Evolutionary conservation across 2,113 vertebrate species (phyloP).

Genomic region (Cyrtonyx montezumae): DNA sequence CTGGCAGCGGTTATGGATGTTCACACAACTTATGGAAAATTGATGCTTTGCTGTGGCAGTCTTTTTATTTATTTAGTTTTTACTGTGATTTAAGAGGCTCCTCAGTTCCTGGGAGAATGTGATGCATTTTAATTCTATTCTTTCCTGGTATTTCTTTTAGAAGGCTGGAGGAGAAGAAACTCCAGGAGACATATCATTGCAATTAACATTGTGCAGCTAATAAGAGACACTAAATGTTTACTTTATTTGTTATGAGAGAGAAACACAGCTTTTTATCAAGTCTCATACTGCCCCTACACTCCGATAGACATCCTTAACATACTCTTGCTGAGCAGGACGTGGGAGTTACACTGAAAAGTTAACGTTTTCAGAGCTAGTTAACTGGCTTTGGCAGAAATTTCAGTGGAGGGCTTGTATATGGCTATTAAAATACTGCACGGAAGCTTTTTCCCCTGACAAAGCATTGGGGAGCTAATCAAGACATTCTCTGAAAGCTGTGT

Average conservation of each 20-base stretch:
- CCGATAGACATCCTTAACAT: conserved; percentile 33
- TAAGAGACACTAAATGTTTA: conserved; percentile 70
- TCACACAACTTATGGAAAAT: conserved; percentile 72
- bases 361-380: conserved; percentile 39
- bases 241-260: conserved; percentile 69
- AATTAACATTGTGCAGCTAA: conserved; percentile 69
- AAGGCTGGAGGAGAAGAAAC: conserved; percentile 67
- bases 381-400: conserved; percentile 51
- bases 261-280: conserved; percentile 59
- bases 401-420: conserved; percentile 49
- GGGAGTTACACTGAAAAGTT: not conserved
- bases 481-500: conserved; percentile 37
- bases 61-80: conserved; percentile 79
- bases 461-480: conserved; percentile 36
- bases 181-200: conserved; percentile 64
- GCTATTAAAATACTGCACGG: conserved; percentile 33
- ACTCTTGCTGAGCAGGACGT: conserved; percentile 18
- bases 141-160: conserved; percentile 75
- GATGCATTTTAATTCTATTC: conserved; percentile 70
- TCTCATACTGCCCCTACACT: conserved; percentile 5
- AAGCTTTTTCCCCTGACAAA: conserved; percentile 59
- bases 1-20: conserved; percentile 70
- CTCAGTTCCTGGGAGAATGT: conserved; percentile 66
- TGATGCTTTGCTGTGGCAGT: conserved; percentile 74
- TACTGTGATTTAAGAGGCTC: conserved; percentile 71